A percentile compares a stretch with the other conserved stretches of the same genome.
Conservation (phyloP, 2,113 vertebrate genomes). For the Cinclus mexicanus region DNA sequence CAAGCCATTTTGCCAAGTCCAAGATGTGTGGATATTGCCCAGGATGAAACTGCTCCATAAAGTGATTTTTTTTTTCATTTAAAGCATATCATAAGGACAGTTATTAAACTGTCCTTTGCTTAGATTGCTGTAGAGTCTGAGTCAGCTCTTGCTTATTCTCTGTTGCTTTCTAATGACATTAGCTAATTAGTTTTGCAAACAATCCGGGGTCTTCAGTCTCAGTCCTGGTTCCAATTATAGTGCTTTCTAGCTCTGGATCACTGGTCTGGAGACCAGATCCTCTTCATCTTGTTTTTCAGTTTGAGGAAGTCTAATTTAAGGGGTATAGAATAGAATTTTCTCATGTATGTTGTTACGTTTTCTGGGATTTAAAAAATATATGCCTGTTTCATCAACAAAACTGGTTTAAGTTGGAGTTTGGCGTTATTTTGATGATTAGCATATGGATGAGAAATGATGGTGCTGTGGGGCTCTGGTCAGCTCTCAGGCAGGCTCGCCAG, state of each 20-base stretch:
- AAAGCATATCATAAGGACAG: background rate
- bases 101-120: slow-evolving; percentile 37
- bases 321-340: background rate
- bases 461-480: background rate
- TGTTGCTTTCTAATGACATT: slow-evolving; percentile 43
- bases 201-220: background rate
- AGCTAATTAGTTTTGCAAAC: slow-evolving; percentile 47
- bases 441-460: background rate
- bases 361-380: background rate
- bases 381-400: background rate
- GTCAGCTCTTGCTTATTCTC: slow-evolving; percentile 8
- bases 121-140: slow-evolving; percentile 13
- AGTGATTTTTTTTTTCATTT: background rate
- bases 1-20: background rate
- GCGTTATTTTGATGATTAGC: background rate
- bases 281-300: background rate
- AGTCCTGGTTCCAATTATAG: slow-evolving; percentile 3
- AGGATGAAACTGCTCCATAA: background rate
- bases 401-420: background rate
- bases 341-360: background rate
- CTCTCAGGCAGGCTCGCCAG: background rate
- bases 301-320: background rate
- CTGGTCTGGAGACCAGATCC: background rate
- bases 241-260: slow-evolving; percentile 1
- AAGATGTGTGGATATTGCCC: background rate